phyloP scores from a whole-genome alignment of 2,113 vertebrate species.

The Tauraco erythrolophus region DNA sequence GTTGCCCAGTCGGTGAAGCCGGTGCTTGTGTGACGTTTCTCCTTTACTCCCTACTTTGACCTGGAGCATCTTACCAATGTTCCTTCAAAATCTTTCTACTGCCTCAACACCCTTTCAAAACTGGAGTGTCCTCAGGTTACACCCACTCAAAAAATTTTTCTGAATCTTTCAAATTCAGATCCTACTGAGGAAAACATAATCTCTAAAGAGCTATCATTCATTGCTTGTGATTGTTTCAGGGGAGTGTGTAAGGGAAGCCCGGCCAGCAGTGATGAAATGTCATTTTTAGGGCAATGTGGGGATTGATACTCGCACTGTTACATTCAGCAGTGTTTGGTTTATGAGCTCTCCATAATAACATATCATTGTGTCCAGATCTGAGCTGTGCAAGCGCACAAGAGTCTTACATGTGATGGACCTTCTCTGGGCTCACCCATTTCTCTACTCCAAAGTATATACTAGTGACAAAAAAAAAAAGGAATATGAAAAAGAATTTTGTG shows the following conservation, averaged over 20 bases:
- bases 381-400: not conserved
- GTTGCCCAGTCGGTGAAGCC: rapidly evolving
- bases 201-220: not conserved
- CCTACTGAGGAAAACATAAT: not conserved
- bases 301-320: not conserved
- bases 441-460: not conserved
- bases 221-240: rapidly evolving
- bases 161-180: not conserved
- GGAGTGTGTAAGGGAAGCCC: not conserved
- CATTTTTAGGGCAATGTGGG: not conserved
- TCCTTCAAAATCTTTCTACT: not conserved
- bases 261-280: not conserved
- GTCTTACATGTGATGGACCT: not conserved
- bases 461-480: not conserved
- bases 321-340: not conserved
- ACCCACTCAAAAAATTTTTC: not conserved
- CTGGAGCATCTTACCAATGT: not conserved
- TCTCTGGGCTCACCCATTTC: not conserved
- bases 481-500: not conserved
- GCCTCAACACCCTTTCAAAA: not conserved
- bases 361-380: not conserved
- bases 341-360: not conserved
- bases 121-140: not conserved
- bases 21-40: not conserved
- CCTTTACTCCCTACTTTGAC: not conserved